A percentile compares a stretch with the other conserved stretches of the same genome.
These are phyloP conservation scores for Sapayoa aenigma DNA, from an alignment of 2,113 vertebrate genomes.

Conservation along the genomic window DNA sequence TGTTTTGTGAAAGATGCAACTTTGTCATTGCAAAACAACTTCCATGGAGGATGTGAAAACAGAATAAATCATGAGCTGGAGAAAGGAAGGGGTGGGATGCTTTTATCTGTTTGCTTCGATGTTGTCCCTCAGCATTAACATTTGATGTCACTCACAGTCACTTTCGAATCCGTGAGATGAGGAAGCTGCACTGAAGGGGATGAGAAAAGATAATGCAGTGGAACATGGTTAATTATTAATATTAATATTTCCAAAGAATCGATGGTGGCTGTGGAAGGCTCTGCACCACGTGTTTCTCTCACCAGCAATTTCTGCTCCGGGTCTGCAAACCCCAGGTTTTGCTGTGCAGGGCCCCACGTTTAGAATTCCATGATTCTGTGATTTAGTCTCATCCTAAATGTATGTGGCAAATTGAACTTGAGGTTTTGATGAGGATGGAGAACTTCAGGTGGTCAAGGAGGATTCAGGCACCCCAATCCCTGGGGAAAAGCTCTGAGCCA, in stretches of 20 bases:
- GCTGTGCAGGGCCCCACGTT: fast-evolving
- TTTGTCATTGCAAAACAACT: background rate
- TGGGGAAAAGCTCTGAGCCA: background rate
- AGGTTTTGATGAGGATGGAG: background rate
- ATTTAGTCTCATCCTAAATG: background rate
- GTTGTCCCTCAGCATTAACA: conserved; percentile 7
- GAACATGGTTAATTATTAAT: conserved; percentile 48
- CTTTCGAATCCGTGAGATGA: background rate
- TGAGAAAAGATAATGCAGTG: background rate
- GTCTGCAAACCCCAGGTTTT: background rate
- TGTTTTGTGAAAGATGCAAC: background rate
- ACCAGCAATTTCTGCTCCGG: fast-evolving
- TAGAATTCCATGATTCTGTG: background rate
- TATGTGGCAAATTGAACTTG: background rate
- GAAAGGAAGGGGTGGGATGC: conserved; percentile 1
- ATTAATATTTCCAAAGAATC: background rate
- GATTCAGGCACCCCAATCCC: background rate
- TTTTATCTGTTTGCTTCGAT: background rate
- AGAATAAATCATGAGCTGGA: background rate
- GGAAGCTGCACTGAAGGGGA: background rate
- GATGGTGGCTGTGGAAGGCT: background rate
- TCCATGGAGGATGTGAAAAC: background rate
- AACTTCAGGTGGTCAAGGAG: background rate
- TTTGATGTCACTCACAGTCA: conserved; percentile 1
- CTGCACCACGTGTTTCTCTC: background rate